Base-by-base conservation (phyloP, 2,888 invertebrate species). In the Agrochola circellaris region DNA sequence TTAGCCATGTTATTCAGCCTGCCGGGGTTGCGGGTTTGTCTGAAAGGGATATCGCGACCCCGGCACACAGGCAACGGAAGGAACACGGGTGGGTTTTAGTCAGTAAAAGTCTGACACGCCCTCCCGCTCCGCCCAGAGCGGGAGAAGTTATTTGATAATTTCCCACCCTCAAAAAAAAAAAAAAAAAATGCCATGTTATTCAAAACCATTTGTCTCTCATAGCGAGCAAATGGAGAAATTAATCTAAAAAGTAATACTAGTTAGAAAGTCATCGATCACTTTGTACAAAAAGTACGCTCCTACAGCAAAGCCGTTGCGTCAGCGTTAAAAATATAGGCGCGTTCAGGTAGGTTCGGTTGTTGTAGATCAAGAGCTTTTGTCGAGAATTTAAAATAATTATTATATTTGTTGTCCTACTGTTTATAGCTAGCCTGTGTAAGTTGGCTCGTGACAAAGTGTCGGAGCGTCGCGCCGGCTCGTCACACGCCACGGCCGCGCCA, bases 381-480 rank as follows among this genome's bases (percentile, higher is more conserved):
- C 13, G 30, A 30, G 26, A 26, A 48, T 30, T 23, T 15, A 23
- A 51, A 51, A 54, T 30, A 9, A 23, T 2, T 23, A 15, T 23
- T 67, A 9, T 15, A 30, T 60, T 30, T 38, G 38, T 70, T 34
- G 60, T 61, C 4, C 38, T 15, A 45, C 61, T 79, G 71, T 26
- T 13, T 0, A 7, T 9, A 26, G 17, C 61, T 34, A 23, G 17
- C 3, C 13, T 51, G 54, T 45, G 54, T 34, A 23, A 17, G 51
- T 26, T 61, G 45, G 61, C 71, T 71, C 61, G n/a, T 71, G 77
- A 70, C 77, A 71, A 61, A 69, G 80, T 79, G 80, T 61, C 61
- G 60, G 26, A 42, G 79, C 51, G 71, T 45, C 34, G 80, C 80
- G 79, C 77, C 71, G 13, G 42, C 71, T 69, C 54, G 80, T 61